Percentiles rank a stretch among this genome's conserved stretches.
phyloP scores from a whole-genome alignment of 2,797 vertebrate species.

The Leptatherina wallacei region DNA sequence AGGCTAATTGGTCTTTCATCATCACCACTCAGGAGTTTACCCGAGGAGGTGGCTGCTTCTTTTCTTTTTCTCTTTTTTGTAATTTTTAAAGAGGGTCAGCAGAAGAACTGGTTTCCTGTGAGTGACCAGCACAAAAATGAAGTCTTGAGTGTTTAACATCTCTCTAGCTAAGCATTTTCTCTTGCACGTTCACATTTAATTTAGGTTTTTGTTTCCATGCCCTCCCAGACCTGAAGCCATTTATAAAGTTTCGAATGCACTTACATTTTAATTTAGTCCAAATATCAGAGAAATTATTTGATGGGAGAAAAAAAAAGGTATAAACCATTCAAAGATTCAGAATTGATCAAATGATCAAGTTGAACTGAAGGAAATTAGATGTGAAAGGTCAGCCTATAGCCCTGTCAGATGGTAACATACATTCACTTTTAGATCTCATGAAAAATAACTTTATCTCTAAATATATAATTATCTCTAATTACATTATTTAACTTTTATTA shows the following conservation, averaged over 20 bases:
- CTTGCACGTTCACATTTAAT: neutral
- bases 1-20: constrained; percentile 75
- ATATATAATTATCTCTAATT: no score
- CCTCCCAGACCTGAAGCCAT: neutral
- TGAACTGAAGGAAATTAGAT: neutral
- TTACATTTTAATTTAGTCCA: neutral
- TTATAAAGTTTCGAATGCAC: neutral
- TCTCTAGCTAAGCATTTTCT: neutral
- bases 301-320: neutral
- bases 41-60: constrained; percentile 61
- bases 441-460: neutral
- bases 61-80: constrained; percentile 26
- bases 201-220: neutral
- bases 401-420: neutral
- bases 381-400: neutral
- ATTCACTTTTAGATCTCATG: neutral
- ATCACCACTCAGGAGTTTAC: constrained; percentile 69
- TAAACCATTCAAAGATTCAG: neutral
- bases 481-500: no score
- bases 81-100: constrained; percentile 30
- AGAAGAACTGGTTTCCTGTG: constrained; percentile 49
- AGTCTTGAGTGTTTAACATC: neutral
- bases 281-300: neutral
- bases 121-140: neutral
- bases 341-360: neutral